These are phyloP conservation scores for Anolis apletophallus DNA, from an alignment of 2,797 vertebrate genomes.

Conservation along the genomic window DNA sequence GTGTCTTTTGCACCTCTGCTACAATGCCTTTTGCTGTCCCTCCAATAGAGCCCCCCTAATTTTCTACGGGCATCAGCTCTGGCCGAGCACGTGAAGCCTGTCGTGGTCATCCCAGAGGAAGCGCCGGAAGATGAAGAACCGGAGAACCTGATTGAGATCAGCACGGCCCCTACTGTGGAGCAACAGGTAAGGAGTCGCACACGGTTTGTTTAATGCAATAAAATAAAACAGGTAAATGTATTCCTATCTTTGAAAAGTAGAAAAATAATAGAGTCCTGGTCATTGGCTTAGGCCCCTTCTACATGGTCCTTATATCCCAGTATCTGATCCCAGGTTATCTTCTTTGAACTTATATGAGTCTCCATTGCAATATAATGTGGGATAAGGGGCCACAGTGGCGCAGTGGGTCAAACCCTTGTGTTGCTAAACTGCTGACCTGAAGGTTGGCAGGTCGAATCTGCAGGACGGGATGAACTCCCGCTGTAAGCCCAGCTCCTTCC, in stretches of 20 bases:
- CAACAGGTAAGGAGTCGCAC: conserved; percentile 69
- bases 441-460: no score
- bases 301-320: no score
- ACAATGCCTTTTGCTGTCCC: not conserved
- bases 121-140: conserved; percentile 90
- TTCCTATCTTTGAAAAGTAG: not conserved
- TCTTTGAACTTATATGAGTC: no score
- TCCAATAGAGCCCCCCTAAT: conserved; percentile 89
- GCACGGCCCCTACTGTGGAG: conserved; percentile 73
- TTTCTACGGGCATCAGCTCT: conserved; percentile 93
- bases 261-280: not conserved
- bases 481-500: no score
- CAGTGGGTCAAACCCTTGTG: no score
- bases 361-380: no score
- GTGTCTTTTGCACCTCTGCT: not conserved
- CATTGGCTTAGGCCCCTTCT: no score
- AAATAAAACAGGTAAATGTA: not conserved
- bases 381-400: no score
- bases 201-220: not conserved
- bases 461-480: no score
- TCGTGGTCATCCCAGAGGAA: conserved; percentile 94
- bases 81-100: conserved; percentile 94
- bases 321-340: no score
- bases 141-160: conserved; percentile 91
- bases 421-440: no score